Base-by-base conservation (phyloP, 2,888 invertebrate species). In the Sipha maydis region DNA sequence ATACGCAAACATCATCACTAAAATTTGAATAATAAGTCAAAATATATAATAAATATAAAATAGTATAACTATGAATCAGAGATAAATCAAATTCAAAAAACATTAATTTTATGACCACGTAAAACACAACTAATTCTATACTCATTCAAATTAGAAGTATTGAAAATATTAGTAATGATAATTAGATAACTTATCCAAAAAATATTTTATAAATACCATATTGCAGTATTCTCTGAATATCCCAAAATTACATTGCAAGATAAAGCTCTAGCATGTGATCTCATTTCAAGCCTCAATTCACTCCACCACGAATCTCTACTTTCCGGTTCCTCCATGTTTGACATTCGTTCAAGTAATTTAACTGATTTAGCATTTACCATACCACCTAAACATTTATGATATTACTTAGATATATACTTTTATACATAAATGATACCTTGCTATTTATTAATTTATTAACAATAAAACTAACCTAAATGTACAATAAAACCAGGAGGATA, bases 281-380 rank as follows among this genome's bases (percentile, higher is more conserved):
- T 94, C 89, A 99, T 96, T 93, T 99, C 99, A 92, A 97, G 97
- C 83, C 99, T 93, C 41, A 99, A 93, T 92, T 99, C 98, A 0
- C 96, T 97, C 99, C 99, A 99, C 98, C 99, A 99, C 2, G 96
- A 95, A 91, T 98, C 98, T 75, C 98, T 94, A 5, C 96, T 95
- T 91, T 97, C 97, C 28, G 97, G 96, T 92, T 98, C 98, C 91
- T 98, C 97, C 83, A 96, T 94, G 92, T 96, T 96, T 77, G 95
- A 95, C 89, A 96, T 95, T 90, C 96, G 93, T 91, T 96, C 96
- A 77, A 97, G 92, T 54, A 97, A 92, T 92, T 97, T 97, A 84
- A 95, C 98, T 85, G 95, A 97, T 92, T 96, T 93, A 0, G 97
- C 96, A 90, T 96, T 96, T 61, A 97, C 97, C 7, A 96, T 94